Percentiles rank a stretch among this genome's conserved stretches.
phyloP scores from a whole-genome alignment of 2,888 invertebrate species.

The Notodonta ziczac region DNA sequence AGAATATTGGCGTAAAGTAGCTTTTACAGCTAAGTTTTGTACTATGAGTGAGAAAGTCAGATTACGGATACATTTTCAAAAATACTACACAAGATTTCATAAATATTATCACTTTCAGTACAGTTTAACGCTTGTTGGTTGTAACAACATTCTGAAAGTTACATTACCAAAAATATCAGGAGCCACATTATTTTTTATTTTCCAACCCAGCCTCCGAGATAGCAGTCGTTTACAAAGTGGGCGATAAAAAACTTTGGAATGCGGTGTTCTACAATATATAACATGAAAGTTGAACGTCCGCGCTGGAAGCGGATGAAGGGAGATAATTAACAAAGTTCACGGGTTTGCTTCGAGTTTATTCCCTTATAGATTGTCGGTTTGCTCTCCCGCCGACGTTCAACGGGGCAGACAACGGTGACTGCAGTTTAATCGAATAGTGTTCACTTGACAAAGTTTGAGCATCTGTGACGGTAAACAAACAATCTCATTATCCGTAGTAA shows the following conservation, averaged over 20 bases:
- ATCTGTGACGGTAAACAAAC: neutral
- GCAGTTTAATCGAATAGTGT: conserved; percentile 20
- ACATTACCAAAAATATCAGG: conserved; percentile 1
- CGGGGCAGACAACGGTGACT: neutral
- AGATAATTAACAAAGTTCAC: conserved; percentile 68
- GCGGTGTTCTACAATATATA: conserved; percentile 24
- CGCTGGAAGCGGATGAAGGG: conserved; percentile 37
- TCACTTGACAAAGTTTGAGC: neutral
- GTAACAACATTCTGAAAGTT: conserved; percentile 3
- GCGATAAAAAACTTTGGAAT: conserved; percentile 5
- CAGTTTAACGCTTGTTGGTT: neutral
- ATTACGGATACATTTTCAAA: too few species aligned
- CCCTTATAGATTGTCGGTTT: conserved; percentile 49
- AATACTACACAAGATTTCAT: too few species aligned
- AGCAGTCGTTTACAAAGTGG: conserved; percentile 1
- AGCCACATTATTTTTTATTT: neutral
- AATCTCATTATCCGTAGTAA: too few species aligned
- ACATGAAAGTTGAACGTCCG: conserved; percentile 36
- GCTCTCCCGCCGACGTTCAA: conserved; percentile 16
- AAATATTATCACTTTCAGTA: neutral
- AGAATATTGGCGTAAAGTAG: too few species aligned
- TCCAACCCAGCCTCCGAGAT: neutral
- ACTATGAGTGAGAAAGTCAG: too few species aligned
- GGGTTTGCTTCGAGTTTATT: conserved; percentile 44
- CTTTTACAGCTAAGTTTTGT: too few species aligned